Percentiles rank a stretch among this genome's conserved stretches.
phyloP scores from a whole-genome alignment of 2,888 invertebrate species.

The Acanthococcus lagerstroemiae region DNA sequence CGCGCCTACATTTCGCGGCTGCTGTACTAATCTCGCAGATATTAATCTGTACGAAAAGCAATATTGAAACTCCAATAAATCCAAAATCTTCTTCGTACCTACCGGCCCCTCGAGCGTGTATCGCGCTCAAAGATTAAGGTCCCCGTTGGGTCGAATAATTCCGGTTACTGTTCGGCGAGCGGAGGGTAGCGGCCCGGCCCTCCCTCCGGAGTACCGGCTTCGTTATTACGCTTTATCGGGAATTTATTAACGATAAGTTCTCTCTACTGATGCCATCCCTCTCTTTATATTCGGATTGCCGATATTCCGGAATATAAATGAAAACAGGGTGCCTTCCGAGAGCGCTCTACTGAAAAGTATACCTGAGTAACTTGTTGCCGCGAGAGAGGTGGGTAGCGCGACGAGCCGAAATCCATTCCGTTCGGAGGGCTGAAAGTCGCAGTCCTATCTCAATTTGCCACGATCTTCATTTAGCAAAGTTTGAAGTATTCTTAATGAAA shows the following conservation, averaged over 20 bases:
- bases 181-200: background rate
- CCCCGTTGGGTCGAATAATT: slow-evolving; percentile 20
- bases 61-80: background rate
- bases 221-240: slow-evolving; percentile 21
- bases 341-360: background rate
- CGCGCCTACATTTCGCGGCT: background rate
- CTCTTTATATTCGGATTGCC: background rate
- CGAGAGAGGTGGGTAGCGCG: background rate
- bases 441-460: too few species aligned
- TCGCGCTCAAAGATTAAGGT: slow-evolving; percentile 12
- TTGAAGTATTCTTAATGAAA: too few species aligned
- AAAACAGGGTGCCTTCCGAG: slow-evolving; percentile 21
- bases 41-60: background rate
- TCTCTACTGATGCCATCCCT: background rate
- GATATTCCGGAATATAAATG: slow-evolving; percentile 10
- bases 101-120: slow-evolving; percentile 12
- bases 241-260: slow-evolving; percentile 24
- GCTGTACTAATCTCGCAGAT: background rate
- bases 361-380: slow-evolving; percentile 9
- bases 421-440: too few species aligned
- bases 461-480: too few species aligned
- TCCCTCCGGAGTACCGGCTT: background rate
- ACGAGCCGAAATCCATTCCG: too few species aligned
- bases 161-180: background rate
- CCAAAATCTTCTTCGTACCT: background rate